Evolutionary conservation across 2,113 vertebrate species (phyloP), one percentile per base, ranked within the genome.

Genomic region (Microcebus lehilahytsara): DNA sequence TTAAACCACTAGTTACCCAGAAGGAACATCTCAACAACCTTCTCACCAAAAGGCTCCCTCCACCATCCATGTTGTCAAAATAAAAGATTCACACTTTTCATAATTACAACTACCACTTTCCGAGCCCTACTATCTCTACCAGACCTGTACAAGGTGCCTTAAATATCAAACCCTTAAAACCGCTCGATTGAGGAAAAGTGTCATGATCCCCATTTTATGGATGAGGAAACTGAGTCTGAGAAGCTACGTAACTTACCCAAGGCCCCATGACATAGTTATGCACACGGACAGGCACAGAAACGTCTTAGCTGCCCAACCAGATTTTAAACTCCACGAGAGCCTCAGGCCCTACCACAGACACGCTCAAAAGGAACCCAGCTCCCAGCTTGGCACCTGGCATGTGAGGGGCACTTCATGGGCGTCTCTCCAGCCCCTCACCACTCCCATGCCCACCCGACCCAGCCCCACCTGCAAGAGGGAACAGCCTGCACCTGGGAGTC

Each of bases 81-180:
- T 7, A 62, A 56, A 85, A 85, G 83, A 66, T 9, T 74, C 71
- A 20, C 53, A 81, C 46, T 90, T 62, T 56, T 69, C 23, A 1
- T n/a, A 17, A 75, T 42, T 19, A 58, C 32, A 49, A 32, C 1
- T 6, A 71, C 49, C 34, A 79, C 51, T 64, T 79, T 86, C 62
- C 40, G 34, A 97, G 58, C 27, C 42, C 16, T n/a, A 3, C 53
- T 30, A 40, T 6, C 34, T 6, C 30, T 5, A 49, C 9, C 11
- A 51, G 56, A 42, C 32, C 79, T 78, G 4, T 89, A 37, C n/a
- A 9, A 30, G 37, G 74, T 74, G 32, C 78, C 83, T 89, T 91
- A 80, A 79, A 30, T 30, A 93, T 60, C 9, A 66, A 85, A 97
- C 87, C 89, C 92, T 96, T 49, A 85, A 71, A 93, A n/a, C 5